These are phyloP conservation scores for Neotragus pygmaeus DNA, from an alignment of 2,113 vertebrate species.

Conservation along the genomic window DNA sequence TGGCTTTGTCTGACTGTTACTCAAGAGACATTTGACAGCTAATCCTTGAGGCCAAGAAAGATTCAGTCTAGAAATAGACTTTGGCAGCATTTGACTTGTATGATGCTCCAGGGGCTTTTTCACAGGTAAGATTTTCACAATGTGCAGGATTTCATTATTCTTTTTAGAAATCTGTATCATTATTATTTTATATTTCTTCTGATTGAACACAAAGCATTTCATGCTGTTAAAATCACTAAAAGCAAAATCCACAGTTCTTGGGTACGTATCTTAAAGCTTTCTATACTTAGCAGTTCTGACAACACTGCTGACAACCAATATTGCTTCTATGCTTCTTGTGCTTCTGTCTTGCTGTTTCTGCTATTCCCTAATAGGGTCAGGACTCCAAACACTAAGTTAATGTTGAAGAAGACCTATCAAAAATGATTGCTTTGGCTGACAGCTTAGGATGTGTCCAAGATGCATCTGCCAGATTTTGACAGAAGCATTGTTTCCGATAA, in stretches of 20 bases:
- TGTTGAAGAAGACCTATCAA: slow-evolving; percentile 14
- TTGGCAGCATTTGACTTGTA: background rate
- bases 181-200: slow-evolving; percentile 63
- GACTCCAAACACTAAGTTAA: background rate
- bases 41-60: slow-evolving; percentile 25
- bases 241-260: background rate
- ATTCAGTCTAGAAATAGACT: slow-evolving; percentile 46
- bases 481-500: slow-evolving; percentile 2
- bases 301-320: background rate
- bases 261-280: background rate
- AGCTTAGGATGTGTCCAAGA: slow-evolving; percentile 9
- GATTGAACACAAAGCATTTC: slow-evolving; percentile 37
- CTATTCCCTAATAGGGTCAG: slow-evolving; percentile 19
- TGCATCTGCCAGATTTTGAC: slow-evolving; percentile 35
- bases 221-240: slow-evolving; percentile 42
- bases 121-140: background rate
- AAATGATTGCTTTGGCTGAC: slow-evolving; percentile 34
- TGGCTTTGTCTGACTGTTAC: slow-evolving; percentile 21
- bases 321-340: background rate
- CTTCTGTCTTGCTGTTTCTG: background rate
- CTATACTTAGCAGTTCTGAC: background rate
- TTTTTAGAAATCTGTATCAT: slow-evolving; percentile 50
- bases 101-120: slow-evolving; percentile 26
- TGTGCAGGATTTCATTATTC: slow-evolving; percentile 23
- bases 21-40: slow-evolving; percentile 42